phyloP scores from a whole-genome alignment of 2,797 vertebrate genomes.

The Melanotaenia parkinsoni region DNA sequence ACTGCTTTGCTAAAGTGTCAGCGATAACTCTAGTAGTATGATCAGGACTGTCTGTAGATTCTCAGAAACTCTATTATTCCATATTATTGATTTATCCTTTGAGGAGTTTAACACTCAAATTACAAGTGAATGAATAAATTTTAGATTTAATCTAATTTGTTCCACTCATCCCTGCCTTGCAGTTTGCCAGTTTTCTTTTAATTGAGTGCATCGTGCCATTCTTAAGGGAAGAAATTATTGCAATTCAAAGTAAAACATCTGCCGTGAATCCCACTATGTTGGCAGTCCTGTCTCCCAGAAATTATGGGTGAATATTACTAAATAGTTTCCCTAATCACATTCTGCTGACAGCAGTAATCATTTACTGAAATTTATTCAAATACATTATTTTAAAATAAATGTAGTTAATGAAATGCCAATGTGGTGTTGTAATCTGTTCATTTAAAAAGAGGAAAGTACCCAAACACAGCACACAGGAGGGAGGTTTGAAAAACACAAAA shows the following conservation, averaged over 20 bases:
- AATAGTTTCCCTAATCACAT: not conserved
- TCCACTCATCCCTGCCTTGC: not conserved
- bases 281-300: not conserved
- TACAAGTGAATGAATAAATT: not conserved
- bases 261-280: not conserved
- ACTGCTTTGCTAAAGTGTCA: slow-evolving; percentile 12
- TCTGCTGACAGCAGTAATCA: not conserved
- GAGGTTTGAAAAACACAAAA: not conserved
- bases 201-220: not conserved
- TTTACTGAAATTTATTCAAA: not conserved
- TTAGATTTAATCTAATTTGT: not conserved
- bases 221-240: not conserved
- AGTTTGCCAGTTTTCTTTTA: not conserved
- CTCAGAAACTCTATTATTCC: not conserved
- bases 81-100: not conserved
- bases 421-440: not conserved
- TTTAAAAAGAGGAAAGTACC: not conserved
- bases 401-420: not conserved
- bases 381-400: not conserved
- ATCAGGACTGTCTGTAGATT: not conserved
- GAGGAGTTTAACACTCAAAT: not conserved
- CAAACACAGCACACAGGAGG: not conserved
- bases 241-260: slow-evolving; percentile 4
- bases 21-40: not conserved
- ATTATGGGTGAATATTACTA: not conserved